A percentile compares a stretch with the other conserved stretches of the same genome.
Evolutionary conservation across 2,888 invertebrate species (phyloP).

Genomic region (Rotaria socialis): DNA sequence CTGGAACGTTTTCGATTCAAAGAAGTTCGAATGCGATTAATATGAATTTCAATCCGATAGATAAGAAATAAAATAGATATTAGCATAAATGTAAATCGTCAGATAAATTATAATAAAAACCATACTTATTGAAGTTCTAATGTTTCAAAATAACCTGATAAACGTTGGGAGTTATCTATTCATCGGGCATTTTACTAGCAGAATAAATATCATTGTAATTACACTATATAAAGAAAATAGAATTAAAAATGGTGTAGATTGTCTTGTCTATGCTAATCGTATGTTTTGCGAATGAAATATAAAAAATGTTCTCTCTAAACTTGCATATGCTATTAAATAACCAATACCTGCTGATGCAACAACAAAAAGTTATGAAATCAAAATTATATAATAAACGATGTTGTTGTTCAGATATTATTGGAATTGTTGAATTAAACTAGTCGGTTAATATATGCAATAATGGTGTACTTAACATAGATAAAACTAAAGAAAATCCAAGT

Average conservation of each 20-base stretch:
- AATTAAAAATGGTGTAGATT: neutral
- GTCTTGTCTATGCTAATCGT: neutral
- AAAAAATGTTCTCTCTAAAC: neutral
- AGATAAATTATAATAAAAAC: neutral
- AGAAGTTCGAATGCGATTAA: neutral
- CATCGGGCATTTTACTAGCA: neutral
- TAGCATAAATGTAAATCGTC: neutral
- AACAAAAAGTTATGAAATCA: neutral
- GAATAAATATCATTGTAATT: neutral
- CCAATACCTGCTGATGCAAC: neutral
- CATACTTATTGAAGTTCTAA: neutral
- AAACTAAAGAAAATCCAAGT: neutral
- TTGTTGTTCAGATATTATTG: neutral
- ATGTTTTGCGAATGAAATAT: conserved; percentile 12
- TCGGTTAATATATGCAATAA: neutral
- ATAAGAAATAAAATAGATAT: neutral
- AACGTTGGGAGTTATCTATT: neutral
- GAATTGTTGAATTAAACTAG: neutral
- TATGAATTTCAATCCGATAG: neutral
- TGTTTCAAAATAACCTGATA: neutral
- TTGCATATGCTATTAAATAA: conserved; percentile 11
- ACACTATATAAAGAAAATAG: neutral
- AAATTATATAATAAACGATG: neutral
- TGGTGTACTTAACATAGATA: neutral
- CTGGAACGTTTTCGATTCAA: neutral